These are phyloP conservation scores for Tupaia tana DNA, from an alignment of 2,113 vertebrate genomes.

Conservation along the genomic window DNA sequence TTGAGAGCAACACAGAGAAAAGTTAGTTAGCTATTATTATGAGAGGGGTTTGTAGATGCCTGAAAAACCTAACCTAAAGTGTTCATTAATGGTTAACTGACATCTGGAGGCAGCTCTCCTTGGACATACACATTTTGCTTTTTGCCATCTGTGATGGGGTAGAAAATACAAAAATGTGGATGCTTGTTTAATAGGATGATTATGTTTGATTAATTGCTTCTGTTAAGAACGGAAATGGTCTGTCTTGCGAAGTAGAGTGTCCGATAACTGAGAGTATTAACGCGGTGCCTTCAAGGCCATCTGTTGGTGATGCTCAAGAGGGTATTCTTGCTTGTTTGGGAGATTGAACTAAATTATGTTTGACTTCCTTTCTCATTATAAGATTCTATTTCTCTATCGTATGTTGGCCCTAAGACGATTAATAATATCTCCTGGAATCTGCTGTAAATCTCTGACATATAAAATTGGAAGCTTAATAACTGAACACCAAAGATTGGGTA, in stretches of 20 bases:
- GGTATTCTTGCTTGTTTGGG: background rate
- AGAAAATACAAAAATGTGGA: background rate
- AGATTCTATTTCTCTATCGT: background rate
- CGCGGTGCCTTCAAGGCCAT: background rate
- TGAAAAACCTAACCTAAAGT: background rate
- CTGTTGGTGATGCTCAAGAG: background rate
- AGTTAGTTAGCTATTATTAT: background rate
- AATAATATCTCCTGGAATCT: background rate
- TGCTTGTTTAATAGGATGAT: slow-evolving; percentile 29
- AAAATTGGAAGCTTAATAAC: background rate
- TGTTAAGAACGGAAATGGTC: slow-evolving; percentile 19
- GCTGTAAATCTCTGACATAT: background rate
- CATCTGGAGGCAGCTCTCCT: background rate
- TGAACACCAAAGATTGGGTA: too few species aligned
- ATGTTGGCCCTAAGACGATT: background rate
- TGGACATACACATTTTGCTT: background rate
- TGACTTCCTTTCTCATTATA: background rate
- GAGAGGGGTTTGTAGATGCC: background rate
- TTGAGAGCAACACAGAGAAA: background rate
- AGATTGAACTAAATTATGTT: background rate
- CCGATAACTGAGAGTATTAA: background rate
- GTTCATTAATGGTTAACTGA: background rate
- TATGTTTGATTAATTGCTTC: slow-evolving; percentile 47
- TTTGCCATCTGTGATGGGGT: background rate
- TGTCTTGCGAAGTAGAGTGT: background rate